Percentiles rank a stretch among this genome's conserved stretches.
Evolutionary conservation across 2,888 invertebrate genomes (phyloP).

Genomic region (Drosophila prolongata): DNA sequence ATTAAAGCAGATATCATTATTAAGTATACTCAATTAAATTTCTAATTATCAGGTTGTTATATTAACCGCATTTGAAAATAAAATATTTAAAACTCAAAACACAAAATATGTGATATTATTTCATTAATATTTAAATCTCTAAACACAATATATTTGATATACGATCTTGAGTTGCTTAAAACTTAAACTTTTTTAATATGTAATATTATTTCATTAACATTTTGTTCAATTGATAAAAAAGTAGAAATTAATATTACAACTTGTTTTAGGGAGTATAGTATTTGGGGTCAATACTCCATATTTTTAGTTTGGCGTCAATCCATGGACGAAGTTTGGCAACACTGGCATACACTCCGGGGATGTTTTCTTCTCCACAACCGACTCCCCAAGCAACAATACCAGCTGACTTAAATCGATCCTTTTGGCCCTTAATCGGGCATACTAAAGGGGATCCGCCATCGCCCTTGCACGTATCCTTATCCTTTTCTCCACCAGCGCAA

Average conservation of each 20-base stretch:
- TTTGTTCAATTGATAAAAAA: no score
- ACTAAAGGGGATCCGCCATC: constrained; percentile 93
- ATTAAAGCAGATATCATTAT: no score
- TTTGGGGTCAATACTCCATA: constrained; percentile 52
- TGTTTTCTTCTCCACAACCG: constrained; percentile 88
- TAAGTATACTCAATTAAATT: no score
- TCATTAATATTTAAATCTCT: no score
- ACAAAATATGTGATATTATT: no score
- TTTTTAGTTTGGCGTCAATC: constrained; percentile 87
- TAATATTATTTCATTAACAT: no score
- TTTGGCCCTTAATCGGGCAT: constrained; percentile 86
- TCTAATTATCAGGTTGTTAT: no score
- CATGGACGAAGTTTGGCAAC: constrained; percentile 88
- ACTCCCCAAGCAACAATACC: constrained; percentile 94
- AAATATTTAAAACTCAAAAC: no score
- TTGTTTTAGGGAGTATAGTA: constrained; percentile 64
- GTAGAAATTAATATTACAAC: background rate
- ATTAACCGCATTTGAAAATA: no score
- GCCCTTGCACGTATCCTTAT: constrained; percentile 90
- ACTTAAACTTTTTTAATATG: no score
- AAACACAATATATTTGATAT: no score
- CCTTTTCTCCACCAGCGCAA: constrained; percentile 91
- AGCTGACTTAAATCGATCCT: constrained; percentile 77
- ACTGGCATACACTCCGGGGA: constrained; percentile 91
- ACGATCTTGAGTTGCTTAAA: no score